phyloP scores from a whole-genome alignment of 2,888 invertebrate species.

The Leptopterna dolabrata region DNA sequence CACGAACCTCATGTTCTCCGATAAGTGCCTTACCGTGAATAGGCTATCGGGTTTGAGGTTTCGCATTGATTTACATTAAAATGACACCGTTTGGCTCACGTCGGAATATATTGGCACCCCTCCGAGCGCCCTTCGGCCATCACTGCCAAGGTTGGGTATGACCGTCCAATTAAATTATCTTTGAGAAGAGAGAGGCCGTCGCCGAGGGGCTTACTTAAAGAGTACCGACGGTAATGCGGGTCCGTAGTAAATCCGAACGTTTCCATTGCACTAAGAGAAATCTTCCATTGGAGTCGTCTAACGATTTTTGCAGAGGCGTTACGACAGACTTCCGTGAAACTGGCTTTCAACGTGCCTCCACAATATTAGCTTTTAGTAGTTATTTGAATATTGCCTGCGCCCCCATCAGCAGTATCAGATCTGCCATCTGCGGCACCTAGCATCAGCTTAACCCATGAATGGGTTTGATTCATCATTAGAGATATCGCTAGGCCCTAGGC shows the following conservation, averaged over 20 bases:
- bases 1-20: constrained; percentile 6
- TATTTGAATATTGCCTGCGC: too few species aligned
- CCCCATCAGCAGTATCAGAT: too few species aligned
- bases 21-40: constrained; percentile 36
- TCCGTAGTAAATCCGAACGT: not conserved
- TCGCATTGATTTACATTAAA: constrained; percentile 26
- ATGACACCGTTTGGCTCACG: constrained; percentile 39
- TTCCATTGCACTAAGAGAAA: too few species aligned
- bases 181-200: not conserved
- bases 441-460: too few species aligned
- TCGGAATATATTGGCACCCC: constrained; percentile 22
- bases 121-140: not conserved
- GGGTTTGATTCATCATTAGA: too few species aligned
- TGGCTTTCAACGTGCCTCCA: too few species aligned
- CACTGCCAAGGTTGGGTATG: not conserved
- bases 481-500: too few species aligned
- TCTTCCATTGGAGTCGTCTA: too few species aligned
- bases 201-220: not conserved
- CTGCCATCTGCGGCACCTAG: too few species aligned
- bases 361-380: too few species aligned
- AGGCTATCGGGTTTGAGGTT: constrained; percentile 21
- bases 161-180: not conserved
- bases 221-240: not conserved
- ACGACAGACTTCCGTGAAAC: not conserved
- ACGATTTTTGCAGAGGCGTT: not conserved